A percentile compares a stretch with the other conserved stretches of the same genome.
Evolutionary conservation across 2,113 vertebrate species (phyloP).

Genomic region (Carassius carassius): DNA sequence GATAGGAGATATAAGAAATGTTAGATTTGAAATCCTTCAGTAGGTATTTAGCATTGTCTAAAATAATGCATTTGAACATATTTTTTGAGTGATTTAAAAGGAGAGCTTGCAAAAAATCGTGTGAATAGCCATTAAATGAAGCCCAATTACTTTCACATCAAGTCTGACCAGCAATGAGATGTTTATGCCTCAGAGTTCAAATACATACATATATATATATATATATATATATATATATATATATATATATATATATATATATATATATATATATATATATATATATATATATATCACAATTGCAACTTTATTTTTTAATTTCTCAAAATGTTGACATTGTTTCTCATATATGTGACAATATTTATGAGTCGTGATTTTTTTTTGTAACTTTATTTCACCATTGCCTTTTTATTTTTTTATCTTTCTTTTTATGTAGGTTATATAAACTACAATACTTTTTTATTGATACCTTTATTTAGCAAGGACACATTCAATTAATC

Average conservation of each 20-base stretch:
- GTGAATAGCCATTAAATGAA: not conserved
- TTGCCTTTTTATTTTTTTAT: not conserved
- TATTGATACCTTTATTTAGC: not conserved
- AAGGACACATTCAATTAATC: too few species aligned
- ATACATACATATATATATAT: too few species aligned
- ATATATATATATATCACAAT: too few species aligned
- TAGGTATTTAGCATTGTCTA: not conserved
- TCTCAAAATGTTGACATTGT: too few species aligned
- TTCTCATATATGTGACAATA: not conserved
- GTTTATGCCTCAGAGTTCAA: too few species aligned
- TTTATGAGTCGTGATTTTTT: not conserved
- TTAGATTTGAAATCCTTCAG: not conserved
- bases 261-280: too few species aligned
- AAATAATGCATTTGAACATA: not conserved
- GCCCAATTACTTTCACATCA: too few species aligned
- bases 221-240: too few species aligned
- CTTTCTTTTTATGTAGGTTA: too few species aligned
- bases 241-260: too few species aligned
- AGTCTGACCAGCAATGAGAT: not conserved
- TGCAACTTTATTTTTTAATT: too few species aligned
- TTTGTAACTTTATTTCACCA: not conserved
- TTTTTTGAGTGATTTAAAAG: not conserved
- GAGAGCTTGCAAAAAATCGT: not conserved
- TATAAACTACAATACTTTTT: too few species aligned
- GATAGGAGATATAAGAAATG: not conserved